Evolutionary conservation across 2,888 invertebrate species (phyloP), one percentile per base, ranked within the genome.

Genomic region (Coleophora flavipennella): DNA sequence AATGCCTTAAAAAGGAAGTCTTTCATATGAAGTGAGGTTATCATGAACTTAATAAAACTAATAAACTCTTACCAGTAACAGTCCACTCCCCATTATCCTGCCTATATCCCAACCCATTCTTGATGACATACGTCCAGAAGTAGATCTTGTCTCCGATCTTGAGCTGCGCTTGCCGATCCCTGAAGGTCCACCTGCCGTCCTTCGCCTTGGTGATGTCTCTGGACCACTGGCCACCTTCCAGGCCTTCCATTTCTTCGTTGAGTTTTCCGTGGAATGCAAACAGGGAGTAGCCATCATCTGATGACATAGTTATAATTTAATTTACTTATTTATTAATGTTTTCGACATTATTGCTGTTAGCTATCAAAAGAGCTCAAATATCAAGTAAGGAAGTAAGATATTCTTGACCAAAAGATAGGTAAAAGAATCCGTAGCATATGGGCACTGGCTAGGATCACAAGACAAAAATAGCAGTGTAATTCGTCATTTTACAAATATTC

Each of bases 111-210:
- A 91, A 62, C 0, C 91, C 90, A 48, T 90, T 75, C 55, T 89
- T 89, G 35, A 91, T 84, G 0, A 91, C 90, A 55, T 89, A 92
- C 0, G 91, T 87, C 93, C 93, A 93, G 63, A 90, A 93, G 64
- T 92, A 90, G 13, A 93, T 65, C 2, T 76, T 86, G 57, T 93
- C 93, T 0, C 91, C 92, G 0, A 77, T 54, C 50, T 89, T 88
- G n/a, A 93, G 62, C 41, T 67, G 53, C 0, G 88, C 87, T 1
- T 67, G 67, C 1, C 72, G 77, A 58, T 92, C 91, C 12, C 83
- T 77, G 60, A 90, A 93, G 0, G 76, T 88, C 91, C 91, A 93
- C 43, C 87, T 76, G 2, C 90, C 91, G 37, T 88, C 73, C 49
- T 86, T 89, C 0, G 85, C 62, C 47, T 81, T 88, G 0, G 83